These are phyloP conservation scores for Harpalus rubripes DNA, from an alignment of 2,888 invertebrate genomes.

Conservation along the genomic window DNA sequence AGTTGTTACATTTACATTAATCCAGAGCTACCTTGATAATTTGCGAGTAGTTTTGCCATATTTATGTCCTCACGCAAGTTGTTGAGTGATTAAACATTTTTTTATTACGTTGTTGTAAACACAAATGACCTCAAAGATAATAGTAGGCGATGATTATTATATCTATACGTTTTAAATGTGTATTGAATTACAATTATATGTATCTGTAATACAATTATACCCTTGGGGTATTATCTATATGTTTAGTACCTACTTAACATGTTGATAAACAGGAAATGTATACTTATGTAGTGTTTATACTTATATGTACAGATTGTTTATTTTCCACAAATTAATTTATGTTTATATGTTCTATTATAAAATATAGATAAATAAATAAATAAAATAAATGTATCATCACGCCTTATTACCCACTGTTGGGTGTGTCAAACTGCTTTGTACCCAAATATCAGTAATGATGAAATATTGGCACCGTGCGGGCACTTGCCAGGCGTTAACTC, in stretches of 20 bases:
- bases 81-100: slow-evolving; percentile 14
- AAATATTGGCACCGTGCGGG: no score
- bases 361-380: no score
- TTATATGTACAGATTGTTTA: neutral
- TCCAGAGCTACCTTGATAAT: slow-evolving; percentile 9
- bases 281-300: neutral
- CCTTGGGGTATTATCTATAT: neutral
- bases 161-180: neutral
- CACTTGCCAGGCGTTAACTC: no score
- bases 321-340: neutral
- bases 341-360: no score
- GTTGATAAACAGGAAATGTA: neutral
- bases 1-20: slow-evolving; percentile 40
- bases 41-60: neutral
- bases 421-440: no score
- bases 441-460: no score
- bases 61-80: neutral
- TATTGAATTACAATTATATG: neutral
- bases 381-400: no score
- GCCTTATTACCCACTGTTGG: no score
- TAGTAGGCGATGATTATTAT: neutral
- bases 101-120: slow-evolving; percentile 14
- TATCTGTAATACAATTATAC: neutral
- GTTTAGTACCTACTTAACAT: neutral
- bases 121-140: slow-evolving; percentile 11